These are phyloP conservation scores for Phylloscopus trochiloides DNA, from an alignment of 2,113 vertebrate genomes.

Conservation along the genomic window DNA sequence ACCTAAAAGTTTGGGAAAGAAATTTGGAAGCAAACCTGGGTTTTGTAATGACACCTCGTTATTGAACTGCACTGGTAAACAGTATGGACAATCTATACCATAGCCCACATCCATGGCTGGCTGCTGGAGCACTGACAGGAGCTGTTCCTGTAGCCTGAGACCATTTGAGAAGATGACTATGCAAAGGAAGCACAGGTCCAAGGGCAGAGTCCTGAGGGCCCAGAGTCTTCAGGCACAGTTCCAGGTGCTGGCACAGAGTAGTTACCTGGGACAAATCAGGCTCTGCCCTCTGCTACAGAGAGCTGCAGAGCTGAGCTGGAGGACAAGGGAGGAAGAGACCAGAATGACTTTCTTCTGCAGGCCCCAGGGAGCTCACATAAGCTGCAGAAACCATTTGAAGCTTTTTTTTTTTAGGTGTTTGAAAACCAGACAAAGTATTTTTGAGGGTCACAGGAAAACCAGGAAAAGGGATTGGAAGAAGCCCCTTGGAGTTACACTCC, in stretches of 20 bases:
- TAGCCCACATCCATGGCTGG: accelerated
- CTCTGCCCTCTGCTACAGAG: conserved; percentile 40
- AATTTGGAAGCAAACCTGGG: background rate
- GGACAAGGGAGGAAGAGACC: background rate
- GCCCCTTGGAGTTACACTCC: background rate
- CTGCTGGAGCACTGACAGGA: background rate
- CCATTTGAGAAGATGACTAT: background rate
- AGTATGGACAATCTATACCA: background rate
- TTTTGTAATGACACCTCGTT: background rate
- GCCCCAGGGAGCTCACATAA: background rate
- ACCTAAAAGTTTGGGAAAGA: background rate
- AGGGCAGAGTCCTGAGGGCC: conserved; percentile 3
- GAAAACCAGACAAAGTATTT: background rate
- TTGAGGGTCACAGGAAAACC: background rate
- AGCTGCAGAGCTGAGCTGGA: conserved; percentile 28
- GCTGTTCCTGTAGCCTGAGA: background rate
- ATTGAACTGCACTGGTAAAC: background rate
- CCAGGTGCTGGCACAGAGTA: background rate
- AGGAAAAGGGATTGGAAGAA: background rate
- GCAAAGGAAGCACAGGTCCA: background rate
- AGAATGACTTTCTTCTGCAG: conserved; percentile 4
- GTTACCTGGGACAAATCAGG: conserved; percentile 1
- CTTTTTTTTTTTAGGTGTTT: background rate
- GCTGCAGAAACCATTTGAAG: background rate
- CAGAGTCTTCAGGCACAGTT: background rate